Base-by-base conservation (phyloP, 2,113 vertebrate genomes). In the Apteryx mantelli region DNA sequence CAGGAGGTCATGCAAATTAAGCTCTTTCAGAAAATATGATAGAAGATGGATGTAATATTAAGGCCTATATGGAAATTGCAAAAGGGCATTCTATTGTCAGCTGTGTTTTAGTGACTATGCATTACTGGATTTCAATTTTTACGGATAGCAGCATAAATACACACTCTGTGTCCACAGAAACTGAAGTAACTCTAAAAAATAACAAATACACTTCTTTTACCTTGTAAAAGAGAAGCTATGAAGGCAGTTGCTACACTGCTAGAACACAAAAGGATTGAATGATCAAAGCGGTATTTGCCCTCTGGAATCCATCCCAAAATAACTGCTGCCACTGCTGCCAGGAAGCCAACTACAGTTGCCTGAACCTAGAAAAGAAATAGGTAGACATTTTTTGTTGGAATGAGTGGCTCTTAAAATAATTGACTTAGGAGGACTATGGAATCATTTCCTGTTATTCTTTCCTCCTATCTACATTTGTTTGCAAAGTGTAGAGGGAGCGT, bases 161-260 rank as follows among this genome's bases (percentile, higher is more conserved):
- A 82, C 58, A 58, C 55, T 80, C 68, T 58, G 32, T 50, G 61
- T 28, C 50, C 46, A 80, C 34, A 80, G 63, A 93, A 87, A 96
- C 76, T 40, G 1, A 53, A 63, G n/a, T 19, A 42, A 52, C 21
- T 87, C 24, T 7, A 70, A 56, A 32, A 66, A 66, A 58, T 36
- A 52, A 44, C 19, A 38, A 25, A 32, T 9, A 36, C 5, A 19
- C 4, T 22, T 52, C 82, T 94, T 82, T 93, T 96, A 99, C 99
- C 99, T 97, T 99, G 99, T 77, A 99, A 97, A 96, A 99, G 97
- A 36, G 99, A 99, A 9, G 99, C 99, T 63, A 99, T 99, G 97
- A 99, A 99, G 88, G 99, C 99, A 2, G 99, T 99, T 53, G 99
- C 99, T 84, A 99, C 99, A 0, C 99, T 99, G 98, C 99, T 99